Conservation (phyloP, 2,113 vertebrate species). For the Perognathus longimembris region DNA sequence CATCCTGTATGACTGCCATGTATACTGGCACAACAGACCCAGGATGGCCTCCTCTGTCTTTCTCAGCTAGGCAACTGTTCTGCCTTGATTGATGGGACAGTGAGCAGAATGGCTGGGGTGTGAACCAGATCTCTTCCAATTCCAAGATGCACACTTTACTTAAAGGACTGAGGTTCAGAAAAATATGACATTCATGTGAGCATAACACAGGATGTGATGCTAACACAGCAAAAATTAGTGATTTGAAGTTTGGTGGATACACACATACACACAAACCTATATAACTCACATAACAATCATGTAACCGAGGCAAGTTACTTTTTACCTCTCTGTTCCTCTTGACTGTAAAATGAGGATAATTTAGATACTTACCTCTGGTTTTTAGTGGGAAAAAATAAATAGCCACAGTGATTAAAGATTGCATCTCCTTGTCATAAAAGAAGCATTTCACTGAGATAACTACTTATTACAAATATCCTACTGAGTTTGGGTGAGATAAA, state of each 20-base stretch:
- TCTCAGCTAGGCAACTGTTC: neutral
- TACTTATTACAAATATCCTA: neutral
- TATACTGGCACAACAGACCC: fast-evolving
- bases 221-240: neutral
- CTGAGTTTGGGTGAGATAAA: neutral
- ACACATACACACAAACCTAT: no score
- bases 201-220: neutral
- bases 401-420: no score
- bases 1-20: fast-evolving
- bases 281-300: neutral
- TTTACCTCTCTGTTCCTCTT: neutral
- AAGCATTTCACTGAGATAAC: no score
- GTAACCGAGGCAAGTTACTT: neutral
- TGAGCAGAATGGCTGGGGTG: neutral
- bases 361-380: neutral
- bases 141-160: neutral
- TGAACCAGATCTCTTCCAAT: neutral
- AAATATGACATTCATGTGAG: neutral
- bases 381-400: neutral
- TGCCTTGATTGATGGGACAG: neutral
- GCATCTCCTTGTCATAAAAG: no score
- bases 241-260: neutral
- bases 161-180: neutral
- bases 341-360: neutral
- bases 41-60: fast-evolving